Evolutionary conservation across 2,888 invertebrate species (phyloP).

Genomic region (Parnassius smintheus): DNA sequence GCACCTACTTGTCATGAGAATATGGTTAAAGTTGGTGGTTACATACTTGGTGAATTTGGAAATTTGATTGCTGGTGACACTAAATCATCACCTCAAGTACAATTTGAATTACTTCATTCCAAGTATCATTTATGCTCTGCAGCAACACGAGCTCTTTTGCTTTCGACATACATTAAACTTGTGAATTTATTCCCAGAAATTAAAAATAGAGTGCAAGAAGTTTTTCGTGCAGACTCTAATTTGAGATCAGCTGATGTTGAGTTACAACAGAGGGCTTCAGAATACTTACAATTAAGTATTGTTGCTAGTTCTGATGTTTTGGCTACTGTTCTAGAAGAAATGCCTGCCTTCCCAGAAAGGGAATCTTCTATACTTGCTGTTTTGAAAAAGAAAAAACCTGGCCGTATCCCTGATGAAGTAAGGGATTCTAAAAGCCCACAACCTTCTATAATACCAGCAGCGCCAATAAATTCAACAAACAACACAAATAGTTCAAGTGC

Average conservation of each 20-base stretch:
- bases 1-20: constrained; percentile 99
- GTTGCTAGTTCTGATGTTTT: constrained; percentile 98
- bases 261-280: constrained; percentile 98
- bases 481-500: constrained; percentile 83
- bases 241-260: constrained; percentile 98
- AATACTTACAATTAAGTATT: constrained; percentile 97
- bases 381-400: constrained; percentile 98
- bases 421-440: constrained; percentile 91
- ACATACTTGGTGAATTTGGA: constrained; percentile 99
- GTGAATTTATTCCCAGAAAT: constrained; percentile 99
- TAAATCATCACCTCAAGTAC: constrained; percentile 97
- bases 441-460: constrained; percentile 65
- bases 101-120: constrained; percentile 98
- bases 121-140: constrained; percentile 99
- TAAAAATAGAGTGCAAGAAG: constrained; percentile 96
- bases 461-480: constrained; percentile 73
- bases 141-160: constrained; percentile 95
- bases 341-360: constrained; percentile 99
- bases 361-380: constrained; percentile 98
- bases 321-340: constrained; percentile 99
- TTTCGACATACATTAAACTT: constrained; percentile 99
- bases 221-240: constrained; percentile 96
- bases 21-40: constrained; percentile 99
- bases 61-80: constrained; percentile 99
- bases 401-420: constrained; percentile 93